Conservation (phyloP, 2,888 invertebrate genomes). For the Eremobia ochroleuca region DNA sequence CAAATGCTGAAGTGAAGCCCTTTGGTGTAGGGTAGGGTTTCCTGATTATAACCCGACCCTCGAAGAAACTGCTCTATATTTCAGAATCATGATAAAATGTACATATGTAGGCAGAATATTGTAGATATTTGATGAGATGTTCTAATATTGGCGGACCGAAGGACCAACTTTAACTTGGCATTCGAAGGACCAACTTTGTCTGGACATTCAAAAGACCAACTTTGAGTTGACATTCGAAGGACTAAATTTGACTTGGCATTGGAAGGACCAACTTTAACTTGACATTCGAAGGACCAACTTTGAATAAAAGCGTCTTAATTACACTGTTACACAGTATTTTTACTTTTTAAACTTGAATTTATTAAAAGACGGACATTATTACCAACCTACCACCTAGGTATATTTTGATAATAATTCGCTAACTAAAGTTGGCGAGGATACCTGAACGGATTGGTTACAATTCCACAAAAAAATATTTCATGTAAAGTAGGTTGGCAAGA, state of each 20-base stretch:
- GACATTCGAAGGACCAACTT: no score
- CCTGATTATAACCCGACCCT: conserved; percentile 25
- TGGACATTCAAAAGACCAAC: no score
- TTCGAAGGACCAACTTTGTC: background rate
- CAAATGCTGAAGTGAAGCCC: conserved; percentile 18
- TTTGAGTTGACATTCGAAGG: background rate
- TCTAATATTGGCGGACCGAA: conserved; percentile 7
- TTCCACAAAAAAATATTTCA: no score
- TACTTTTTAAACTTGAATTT: background rate
- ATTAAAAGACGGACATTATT: background rate
- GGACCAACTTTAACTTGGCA: background rate
- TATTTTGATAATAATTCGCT: background rate
- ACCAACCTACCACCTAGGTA: background rate
- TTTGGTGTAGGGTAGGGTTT: conserved; percentile 1
- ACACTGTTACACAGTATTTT: background rate
- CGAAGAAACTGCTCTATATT: conserved; percentile 19
- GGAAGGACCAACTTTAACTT: no score
- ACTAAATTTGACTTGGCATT: background rate
- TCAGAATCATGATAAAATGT: conserved; percentile 1
- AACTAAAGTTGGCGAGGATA: background rate
- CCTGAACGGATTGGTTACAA: background rate
- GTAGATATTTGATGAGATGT: background rate
- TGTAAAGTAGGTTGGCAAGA: no score
- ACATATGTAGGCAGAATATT: background rate
- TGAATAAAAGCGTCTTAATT: background rate